phyloP scores from a whole-genome alignment of 92 coral and sea anemone species.

The Epizoanthus ramosus region DNA sequence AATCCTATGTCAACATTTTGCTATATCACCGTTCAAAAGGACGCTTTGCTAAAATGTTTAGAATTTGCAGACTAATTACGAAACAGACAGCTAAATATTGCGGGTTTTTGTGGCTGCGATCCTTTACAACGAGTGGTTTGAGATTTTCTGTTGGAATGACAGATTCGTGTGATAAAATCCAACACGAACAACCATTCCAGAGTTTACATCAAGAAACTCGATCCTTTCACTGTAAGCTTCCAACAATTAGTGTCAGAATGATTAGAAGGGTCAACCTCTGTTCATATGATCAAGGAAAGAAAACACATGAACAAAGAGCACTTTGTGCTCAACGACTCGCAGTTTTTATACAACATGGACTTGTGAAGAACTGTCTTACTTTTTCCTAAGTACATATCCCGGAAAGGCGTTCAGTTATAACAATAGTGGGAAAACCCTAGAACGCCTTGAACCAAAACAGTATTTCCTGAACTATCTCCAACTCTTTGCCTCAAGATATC shows the following conservation, averaged over 20 bases:
- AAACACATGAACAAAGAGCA: slow-evolving; percentile 1
- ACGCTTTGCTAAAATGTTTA: slow-evolving; percentile 8
- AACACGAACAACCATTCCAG: slow-evolving; percentile 12
- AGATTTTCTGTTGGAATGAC: neutral
- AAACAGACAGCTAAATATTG: slow-evolving; percentile 23
- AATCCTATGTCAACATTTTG: slow-evolving; percentile 19
- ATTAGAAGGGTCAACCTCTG: slow-evolving; percentile 21
- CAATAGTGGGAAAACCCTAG: neutral
- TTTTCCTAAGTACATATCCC: neutral
- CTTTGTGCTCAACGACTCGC: slow-evolving; percentile 32
- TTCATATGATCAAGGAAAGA: slow-evolving; percentile 9
- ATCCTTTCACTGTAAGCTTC: neutral
- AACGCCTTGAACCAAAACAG: neutral
- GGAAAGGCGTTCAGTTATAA: too few species aligned
- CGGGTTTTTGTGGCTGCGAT: slow-evolving; percentile 27
- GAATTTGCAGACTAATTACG: slow-evolving; percentile 13
- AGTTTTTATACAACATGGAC: neutral
- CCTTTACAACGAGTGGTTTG: neutral
- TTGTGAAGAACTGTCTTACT: slow-evolving; percentile 2
- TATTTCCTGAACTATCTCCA: too few species aligned
- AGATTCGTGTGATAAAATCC: neutral
- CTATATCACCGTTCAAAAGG: slow-evolving; percentile 12
- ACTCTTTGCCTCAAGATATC: slow-evolving; percentile 4
- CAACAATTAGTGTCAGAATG: slow-evolving; percentile 8
- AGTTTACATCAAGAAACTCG: neutral